phyloP scores from a whole-genome alignment of 2,888 invertebrate genomes.

The Drosophila anomalipes region DNA sequence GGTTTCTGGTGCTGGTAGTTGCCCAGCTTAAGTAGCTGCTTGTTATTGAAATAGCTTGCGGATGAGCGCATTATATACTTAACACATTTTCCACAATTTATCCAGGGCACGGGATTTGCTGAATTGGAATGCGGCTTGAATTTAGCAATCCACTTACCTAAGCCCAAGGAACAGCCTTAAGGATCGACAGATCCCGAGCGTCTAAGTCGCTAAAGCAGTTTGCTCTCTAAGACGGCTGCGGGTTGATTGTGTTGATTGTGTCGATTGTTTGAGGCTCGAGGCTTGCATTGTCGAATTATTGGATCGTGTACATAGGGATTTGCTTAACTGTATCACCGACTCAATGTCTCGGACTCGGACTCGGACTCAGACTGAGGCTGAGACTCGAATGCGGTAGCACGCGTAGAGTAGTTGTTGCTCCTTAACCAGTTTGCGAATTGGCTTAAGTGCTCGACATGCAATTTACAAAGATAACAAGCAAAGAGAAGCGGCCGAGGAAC shows the following conservation, averaged over 20 bases:
- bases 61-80: conserved; percentile 83
- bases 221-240: conserved; percentile 37
- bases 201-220: conserved; percentile 71
- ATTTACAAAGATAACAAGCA: conserved; percentile 82
- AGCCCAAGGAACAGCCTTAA: conserved; percentile 33
- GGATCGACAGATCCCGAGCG: conserved; percentile 4
- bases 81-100: conserved; percentile 82
- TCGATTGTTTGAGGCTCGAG: conserved; percentile 43
- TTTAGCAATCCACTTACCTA: conserved; percentile 80
- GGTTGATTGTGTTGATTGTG: conserved; percentile 47
- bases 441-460: conserved; percentile 81
- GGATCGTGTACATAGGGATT: conserved; percentile 43
- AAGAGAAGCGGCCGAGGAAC: conserved; percentile 36
- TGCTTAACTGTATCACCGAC: conserved; percentile 64
- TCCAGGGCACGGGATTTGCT: conserved; percentile 63
- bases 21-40: conserved; percentile 57
- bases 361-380: neutral
- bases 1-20: conserved; percentile 31
- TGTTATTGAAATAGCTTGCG: conserved; percentile 73
- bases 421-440: conserved; percentile 72
- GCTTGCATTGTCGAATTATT: conserved; percentile 57
- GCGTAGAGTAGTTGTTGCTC: conserved; percentile 37
- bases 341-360: neutral
- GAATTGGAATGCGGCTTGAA: conserved; percentile 81
- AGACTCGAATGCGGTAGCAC: conserved; percentile 50